Conservation (phyloP, 1,140 invertebrate species). For the Rhagoletis pomonella region DNA sequence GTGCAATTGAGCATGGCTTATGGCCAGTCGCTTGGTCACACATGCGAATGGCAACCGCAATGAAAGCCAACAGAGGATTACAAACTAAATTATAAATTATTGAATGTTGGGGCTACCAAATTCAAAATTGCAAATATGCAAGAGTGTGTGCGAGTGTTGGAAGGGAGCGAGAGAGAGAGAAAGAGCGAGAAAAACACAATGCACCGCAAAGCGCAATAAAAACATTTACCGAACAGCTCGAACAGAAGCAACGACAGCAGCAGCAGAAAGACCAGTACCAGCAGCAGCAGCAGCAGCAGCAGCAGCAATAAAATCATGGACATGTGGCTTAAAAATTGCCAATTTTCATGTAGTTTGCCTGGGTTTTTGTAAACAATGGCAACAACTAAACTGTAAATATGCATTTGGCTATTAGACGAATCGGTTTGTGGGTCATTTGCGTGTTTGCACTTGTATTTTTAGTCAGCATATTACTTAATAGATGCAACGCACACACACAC, state of each 20-base stretch:
- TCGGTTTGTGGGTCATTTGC: slow-evolving; percentile 42
- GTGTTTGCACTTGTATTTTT: slow-evolving; percentile 34
- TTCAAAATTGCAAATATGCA: slow-evolving; percentile 4
- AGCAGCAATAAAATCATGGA: slow-evolving; percentile 45
- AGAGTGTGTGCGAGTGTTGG: too few relatives aligned
- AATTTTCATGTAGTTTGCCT: slow-evolving; percentile 32
- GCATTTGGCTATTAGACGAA: neutral
- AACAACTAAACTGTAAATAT: neutral
- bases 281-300: neutral
- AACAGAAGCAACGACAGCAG: neutral
- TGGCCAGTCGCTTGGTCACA: slow-evolving; percentile 20
- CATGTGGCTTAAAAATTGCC: slow-evolving; percentile 47
- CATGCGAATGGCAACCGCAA: slow-evolving; percentile 45
- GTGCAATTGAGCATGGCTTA: neutral
- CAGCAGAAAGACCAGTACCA: too few relatives aligned
- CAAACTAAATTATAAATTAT: slow-evolving; percentile 52
- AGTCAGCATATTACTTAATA: slow-evolving; percentile 14
- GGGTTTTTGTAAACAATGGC: slow-evolving; percentile 13
- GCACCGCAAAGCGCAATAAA: slow-evolving; percentile 37
- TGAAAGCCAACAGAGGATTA: slow-evolving; percentile 38
- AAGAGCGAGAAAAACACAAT: neutral
- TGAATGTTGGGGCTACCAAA: slow-evolving; percentile 47
- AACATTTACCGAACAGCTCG: slow-evolving; percentile 20
- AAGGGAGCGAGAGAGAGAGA: too few relatives aligned
- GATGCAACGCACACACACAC: too few relatives aligned